phyloP scores from a whole-genome alignment of 2,797 vertebrate genomes.

The Eospalax fontanierii region DNA sequence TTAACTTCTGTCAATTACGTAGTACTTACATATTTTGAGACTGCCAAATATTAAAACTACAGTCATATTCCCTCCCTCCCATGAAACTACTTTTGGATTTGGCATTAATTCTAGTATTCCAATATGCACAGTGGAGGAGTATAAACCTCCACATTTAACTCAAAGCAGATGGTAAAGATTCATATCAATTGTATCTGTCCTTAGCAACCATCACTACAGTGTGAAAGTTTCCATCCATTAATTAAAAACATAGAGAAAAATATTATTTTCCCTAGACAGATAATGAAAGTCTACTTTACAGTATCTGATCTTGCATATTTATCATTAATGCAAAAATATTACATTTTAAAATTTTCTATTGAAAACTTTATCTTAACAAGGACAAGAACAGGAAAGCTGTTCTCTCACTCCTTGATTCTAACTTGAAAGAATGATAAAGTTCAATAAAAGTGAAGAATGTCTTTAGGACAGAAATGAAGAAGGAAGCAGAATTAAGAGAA shows the following conservation, averaged over 20 bases:
- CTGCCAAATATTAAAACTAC: neutral
- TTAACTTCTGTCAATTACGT: neutral
- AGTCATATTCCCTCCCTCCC: neutral
- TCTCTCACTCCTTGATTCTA: neutral
- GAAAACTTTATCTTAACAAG: too few species aligned
- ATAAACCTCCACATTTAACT: constrained; percentile 44
- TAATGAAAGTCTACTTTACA: constrained; percentile 2
- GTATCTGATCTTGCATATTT: neutral
- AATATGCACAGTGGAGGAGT: neutral
- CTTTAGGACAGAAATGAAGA: neutral
- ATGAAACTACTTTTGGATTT: neutral
- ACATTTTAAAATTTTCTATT: constrained; percentile 53
- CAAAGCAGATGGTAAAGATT: constrained; percentile 24
- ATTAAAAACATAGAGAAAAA: constrained; percentile 51
- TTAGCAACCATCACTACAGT: constrained; percentile 55
- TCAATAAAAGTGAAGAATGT: neutral
- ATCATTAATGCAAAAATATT: neutral
- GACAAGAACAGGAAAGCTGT: neutral
- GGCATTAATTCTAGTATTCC: neutral
- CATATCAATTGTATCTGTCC: constrained; percentile 6
- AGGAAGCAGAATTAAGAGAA: neutral
- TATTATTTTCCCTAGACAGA: constrained; percentile 12
- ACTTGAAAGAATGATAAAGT: neutral
- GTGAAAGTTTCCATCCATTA: constrained; percentile 4
- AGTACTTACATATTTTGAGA: constrained; percentile 14